Percentiles rank a stretch among this genome's conserved stretches.
Conservation (phyloP, 2,113 vertebrate genomes). For the Menidia beryllina region DNA sequence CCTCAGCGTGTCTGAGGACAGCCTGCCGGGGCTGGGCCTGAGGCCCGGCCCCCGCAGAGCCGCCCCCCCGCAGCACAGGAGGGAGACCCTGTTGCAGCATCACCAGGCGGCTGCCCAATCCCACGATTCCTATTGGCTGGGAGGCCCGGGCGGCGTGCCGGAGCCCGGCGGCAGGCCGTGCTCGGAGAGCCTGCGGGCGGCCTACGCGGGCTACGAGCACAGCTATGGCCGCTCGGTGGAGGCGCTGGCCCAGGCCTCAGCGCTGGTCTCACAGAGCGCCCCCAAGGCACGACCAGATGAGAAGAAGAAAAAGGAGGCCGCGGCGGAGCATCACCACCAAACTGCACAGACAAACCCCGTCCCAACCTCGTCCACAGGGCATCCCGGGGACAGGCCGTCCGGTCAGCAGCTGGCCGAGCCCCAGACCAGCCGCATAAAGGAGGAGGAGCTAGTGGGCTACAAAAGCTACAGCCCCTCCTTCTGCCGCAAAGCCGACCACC, state of each 20-base stretch:
- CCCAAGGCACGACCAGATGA: constrained; percentile 24
- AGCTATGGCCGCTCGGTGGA: constrained; percentile 86
- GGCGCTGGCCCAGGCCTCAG: constrained; percentile 81
- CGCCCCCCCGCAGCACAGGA: constrained; percentile 55
- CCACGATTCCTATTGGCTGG: constrained; percentile 64
- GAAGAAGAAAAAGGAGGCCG: constrained; percentile 35
- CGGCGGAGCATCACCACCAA: constrained; percentile 38
- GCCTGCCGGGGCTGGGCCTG: constrained; percentile 65
- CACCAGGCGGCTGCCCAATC: constrained; percentile 62
- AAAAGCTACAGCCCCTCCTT: constrained; percentile 91
- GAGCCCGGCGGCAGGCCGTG: constrained; percentile 76
- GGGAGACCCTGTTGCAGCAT: constrained; percentile 85
- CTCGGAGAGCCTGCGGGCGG: constrained; percentile 86
- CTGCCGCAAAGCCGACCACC: constrained; percentile 84
- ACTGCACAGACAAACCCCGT: constrained; percentile 51
- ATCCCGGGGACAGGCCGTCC: constrained; percentile 63
- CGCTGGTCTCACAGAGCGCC: constrained; percentile 72
- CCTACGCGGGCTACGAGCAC: constrained; percentile 76
- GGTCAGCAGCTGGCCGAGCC: constrained; percentile 83
- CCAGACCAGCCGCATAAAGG: constrained; percentile 63
- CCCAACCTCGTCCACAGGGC: constrained; percentile 38
- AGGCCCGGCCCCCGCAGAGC: constrained; percentile 52
- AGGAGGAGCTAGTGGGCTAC: constrained; percentile 79
- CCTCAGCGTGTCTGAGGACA: constrained; percentile 89
- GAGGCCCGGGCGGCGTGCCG: constrained; percentile 35